Percentiles rank a stretch among this genome's conserved stretches.
phyloP scores from a whole-genome alignment of 1,140 invertebrate species.

The Leptinotarsa lineolata region DNA sequence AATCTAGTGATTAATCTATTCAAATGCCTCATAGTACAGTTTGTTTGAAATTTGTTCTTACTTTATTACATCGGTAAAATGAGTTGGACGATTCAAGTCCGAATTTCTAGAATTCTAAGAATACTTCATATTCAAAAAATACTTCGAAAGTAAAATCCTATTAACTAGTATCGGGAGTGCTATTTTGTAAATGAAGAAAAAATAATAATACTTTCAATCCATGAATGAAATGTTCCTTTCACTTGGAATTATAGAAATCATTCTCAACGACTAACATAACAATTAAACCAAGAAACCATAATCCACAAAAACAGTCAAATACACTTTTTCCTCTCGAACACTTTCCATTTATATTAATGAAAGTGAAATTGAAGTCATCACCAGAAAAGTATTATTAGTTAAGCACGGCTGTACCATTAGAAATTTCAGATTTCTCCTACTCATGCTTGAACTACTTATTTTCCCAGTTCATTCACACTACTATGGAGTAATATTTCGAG shows the following conservation, averaged over 20 bases:
- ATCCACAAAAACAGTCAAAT: background rate
- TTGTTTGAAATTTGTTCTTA: too few species aligned
- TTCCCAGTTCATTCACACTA: conserved; percentile 18
- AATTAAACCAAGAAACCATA: conserved; percentile 10
- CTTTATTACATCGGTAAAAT: too few species aligned
- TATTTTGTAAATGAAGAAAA: too few species aligned
- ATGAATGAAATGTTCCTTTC: too few species aligned
- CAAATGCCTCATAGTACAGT: too few species aligned
- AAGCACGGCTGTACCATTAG: conserved; percentile 21
- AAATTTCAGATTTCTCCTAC: conserved; percentile 27
- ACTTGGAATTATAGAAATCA: background rate
- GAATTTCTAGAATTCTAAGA: too few species aligned
- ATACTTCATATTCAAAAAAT: too few species aligned
- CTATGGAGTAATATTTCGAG: conserved; percentile 2
- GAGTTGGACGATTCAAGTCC: too few species aligned
- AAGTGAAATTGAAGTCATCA: conserved; percentile 15
- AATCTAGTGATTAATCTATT: too few species aligned
- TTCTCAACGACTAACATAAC: background rate
- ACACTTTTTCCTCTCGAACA: conserved; percentile 9
- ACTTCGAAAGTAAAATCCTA: too few species aligned
- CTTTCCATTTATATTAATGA: conserved; percentile 21
- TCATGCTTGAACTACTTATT: conserved; percentile 24
- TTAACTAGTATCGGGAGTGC: too few species aligned
- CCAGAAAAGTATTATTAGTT: conserved; percentile 15
- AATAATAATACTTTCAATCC: too few species aligned